Percentiles rank a stretch among this genome's conserved stretches.
phyloP scores from a whole-genome alignment of 2,797 vertebrate species.

The Sebastes steindachneri region DNA sequence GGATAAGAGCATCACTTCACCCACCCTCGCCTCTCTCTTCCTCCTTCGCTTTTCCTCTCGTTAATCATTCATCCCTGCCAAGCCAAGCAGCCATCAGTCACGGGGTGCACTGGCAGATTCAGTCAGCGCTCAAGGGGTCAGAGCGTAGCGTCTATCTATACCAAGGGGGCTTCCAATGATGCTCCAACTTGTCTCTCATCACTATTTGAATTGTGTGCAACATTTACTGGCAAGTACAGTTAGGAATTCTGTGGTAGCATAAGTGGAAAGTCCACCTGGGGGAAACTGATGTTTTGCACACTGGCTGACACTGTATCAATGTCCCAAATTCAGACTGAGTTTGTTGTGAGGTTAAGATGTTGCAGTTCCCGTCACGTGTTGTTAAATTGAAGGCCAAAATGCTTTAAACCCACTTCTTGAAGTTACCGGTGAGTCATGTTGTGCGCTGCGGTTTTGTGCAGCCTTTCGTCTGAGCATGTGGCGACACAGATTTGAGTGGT shows the following conservation, averaged over 20 bases:
- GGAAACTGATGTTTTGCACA: not conserved
- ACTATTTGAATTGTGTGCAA: not conserved
- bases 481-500: slow-evolving; percentile 52
- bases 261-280: slow-evolving; percentile 16
- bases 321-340: not conserved
- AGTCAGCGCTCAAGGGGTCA: slow-evolving; percentile 33
- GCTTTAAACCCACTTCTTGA: not conserved
- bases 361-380: not conserved
- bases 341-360: not conserved
- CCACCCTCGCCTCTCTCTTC: slow-evolving; percentile 43
- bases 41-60: slow-evolving; percentile 55
- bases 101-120: slow-evolving; percentile 9
- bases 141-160: slow-evolving; percentile 19
- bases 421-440: slow-evolving; percentile 17
- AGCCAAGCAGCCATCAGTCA: slow-evolving; percentile 58
- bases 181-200: not conserved
- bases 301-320: not conserved
- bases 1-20: slow-evolving; percentile 74
- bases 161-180: not conserved
- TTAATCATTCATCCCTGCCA: slow-evolving; percentile 71
- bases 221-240: not conserved
- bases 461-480: slow-evolving; percentile 7
- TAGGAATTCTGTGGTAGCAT: not conserved
- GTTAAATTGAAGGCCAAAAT: not conserved
- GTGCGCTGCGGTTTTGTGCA: slow-evolving; percentile 9